Conservation (phyloP, 1,140 invertebrate genomes). For the Platyura marginata region DNA sequence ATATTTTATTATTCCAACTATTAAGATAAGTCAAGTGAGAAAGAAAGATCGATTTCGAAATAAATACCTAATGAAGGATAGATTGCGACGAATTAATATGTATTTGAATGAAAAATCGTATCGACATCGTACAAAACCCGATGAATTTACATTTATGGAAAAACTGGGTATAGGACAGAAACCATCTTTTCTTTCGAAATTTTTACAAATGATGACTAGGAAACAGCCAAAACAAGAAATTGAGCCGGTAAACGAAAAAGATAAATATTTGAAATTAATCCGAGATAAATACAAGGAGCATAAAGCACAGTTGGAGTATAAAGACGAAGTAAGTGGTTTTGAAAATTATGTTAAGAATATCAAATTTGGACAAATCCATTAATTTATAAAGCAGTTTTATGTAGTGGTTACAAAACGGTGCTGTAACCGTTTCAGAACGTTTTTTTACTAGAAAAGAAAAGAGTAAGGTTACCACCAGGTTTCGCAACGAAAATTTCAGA, state of each 20-base stretch:
- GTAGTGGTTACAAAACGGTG: too few species aligned
- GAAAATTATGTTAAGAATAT: too few species aligned
- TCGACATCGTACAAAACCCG: not conserved
- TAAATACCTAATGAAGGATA: not conserved
- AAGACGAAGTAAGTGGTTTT: too few species aligned
- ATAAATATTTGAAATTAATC: not conserved
- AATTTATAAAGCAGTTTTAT: too few species aligned
- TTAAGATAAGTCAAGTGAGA: not conserved
- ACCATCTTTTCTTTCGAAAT: too few species aligned
- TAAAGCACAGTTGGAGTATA: not conserved
- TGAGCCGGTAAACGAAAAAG: not conserved
- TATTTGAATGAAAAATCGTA: not conserved
- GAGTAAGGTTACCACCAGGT: too few species aligned
- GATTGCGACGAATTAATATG: slow-evolving; percentile 2
- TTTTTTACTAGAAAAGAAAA: too few species aligned
- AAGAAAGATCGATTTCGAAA: slow-evolving; percentile 3
- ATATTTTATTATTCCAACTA: slow-evolving; percentile 1
- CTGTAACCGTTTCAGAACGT: too few species aligned
- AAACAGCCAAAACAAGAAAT: not conserved
- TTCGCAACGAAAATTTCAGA: too few species aligned
- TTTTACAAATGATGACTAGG: not conserved
- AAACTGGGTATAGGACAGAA: not conserved
- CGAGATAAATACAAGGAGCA: not conserved
- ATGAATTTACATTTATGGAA: not conserved
- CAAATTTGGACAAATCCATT: too few species aligned